These are phyloP conservation scores for Sardinella longiceps DNA, from an alignment of 2,797 vertebrate species.

Conservation along the genomic window DNA sequence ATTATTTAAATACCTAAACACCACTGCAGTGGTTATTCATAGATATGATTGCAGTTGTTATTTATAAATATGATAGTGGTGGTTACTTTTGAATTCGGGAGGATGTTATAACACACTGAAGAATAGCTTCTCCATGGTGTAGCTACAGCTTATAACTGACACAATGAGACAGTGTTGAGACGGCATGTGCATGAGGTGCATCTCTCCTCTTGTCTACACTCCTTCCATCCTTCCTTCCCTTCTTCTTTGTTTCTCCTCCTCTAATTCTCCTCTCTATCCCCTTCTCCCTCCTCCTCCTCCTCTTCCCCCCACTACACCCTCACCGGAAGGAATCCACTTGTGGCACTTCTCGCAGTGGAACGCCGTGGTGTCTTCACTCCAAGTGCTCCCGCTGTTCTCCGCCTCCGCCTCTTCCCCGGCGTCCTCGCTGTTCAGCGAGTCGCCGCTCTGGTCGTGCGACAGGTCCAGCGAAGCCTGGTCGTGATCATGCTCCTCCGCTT, in stretches of 20 bases:
- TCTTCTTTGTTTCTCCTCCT: slow-evolving; percentile 62
- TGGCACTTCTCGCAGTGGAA: slow-evolving; percentile 97
- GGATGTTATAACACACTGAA: not conserved
- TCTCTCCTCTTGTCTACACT: not conserved
- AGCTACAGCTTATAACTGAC: not conserved
- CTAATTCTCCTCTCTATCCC: too few relatives aligned
- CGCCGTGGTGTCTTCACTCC: slow-evolving; percentile 90
- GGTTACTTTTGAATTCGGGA: too few relatives aligned
- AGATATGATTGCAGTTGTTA: too few relatives aligned
- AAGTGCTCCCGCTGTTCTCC: slow-evolving; percentile 64
- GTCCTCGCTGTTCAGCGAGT: slow-evolving; percentile 90
- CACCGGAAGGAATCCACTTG: slow-evolving; percentile 92
- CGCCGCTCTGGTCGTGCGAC: slow-evolving; percentile 95
- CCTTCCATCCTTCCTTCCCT: not conserved
- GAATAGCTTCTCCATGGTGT: not conserved
- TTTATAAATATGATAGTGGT: not conserved
- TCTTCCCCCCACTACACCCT: slow-evolving; percentile 58
- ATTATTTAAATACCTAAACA: too few relatives aligned
- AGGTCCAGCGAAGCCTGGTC: slow-evolving; percentile 95
- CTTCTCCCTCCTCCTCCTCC: not conserved
- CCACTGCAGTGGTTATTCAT: too few relatives aligned
- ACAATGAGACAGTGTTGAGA: not conserved
- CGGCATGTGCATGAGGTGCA: not conserved
- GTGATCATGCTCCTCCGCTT: slow-evolving; percentile 94
- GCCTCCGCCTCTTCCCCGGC: slow-evolving; percentile 82